Evolutionary conservation across 2,797 vertebrate genomes (phyloP), one percentile per base, ranked within the genome.

Genomic region (Benthosema pterotum): DNA sequence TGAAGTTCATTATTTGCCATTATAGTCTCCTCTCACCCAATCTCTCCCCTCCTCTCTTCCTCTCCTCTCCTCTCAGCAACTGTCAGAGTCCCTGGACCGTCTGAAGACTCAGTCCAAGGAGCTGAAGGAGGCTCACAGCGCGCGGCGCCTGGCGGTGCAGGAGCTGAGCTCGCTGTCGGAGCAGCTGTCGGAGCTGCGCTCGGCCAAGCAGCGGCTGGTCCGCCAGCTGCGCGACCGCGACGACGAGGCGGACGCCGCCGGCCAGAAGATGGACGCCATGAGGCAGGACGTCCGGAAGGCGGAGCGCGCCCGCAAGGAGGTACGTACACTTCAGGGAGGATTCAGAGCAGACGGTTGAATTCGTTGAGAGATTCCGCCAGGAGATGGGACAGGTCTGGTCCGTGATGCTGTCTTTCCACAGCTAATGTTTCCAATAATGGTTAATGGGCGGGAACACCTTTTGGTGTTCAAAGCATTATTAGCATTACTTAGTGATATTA

Each of bases 181-280:
- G 80, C 92, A 93, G 73, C 91, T 95, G 95, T 92, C 93, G 0
- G 96, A 98, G 64, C 90, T 97, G 52, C 93, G 94, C 32, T 94
- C 96, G 1, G 94, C 96, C 56, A 98, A 97, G 71, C 95, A 97
- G 84, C 95, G 95, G 28, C 92, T 95, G 52, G 92, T 94, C 3
- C 95, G 97, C 2, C 96, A 97, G 50, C 94, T 98, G 0, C 90
- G 96, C 0, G 97, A 99, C 91, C 97, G 96, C 46, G 96, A 98
- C 76, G 97, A 99, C 16, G 96, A 99, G 89, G 52, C 94, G 90
- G 97, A 98, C 60, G 73, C 79, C 8, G 89, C 95, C 65, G 88
- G 94, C 89, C 95, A 96, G 85, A 98, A 94, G 75, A 91, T 95
- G 0, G 96, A 99, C 18, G 19, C 86, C 49, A 91, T 94, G 91